phyloP scores from a whole-genome alignment of 2,113 vertebrate species.

The Atlantisia rogersi region DNA sequence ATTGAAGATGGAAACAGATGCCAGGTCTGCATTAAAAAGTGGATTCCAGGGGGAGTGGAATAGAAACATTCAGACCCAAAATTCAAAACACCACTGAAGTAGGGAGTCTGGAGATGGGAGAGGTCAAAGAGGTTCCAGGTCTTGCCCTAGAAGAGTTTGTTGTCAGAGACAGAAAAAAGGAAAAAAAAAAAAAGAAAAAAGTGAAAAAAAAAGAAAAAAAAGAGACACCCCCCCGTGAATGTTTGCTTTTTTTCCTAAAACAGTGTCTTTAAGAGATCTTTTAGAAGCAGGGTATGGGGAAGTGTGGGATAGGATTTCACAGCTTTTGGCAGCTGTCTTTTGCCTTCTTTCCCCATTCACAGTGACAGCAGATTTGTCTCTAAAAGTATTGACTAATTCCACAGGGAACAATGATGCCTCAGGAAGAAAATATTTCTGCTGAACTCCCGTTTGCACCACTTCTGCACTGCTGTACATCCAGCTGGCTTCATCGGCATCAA shows the following conservation, averaged over 20 bases:
- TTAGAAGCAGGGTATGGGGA: not conserved
- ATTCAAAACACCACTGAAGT: not conserved
- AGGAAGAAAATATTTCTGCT: not conserved
- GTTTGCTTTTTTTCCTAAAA: slow-evolving; percentile 16
- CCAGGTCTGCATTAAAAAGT: not conserved
- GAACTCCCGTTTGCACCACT: not conserved
- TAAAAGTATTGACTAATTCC: not conserved
- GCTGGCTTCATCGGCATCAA: not conserved
- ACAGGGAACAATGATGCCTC: not conserved
- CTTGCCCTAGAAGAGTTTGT: not conserved
- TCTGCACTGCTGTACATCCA: not conserved
- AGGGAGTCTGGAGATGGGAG: not conserved
- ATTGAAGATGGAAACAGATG: not conserved
- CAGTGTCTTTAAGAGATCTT: slow-evolving; percentile 2
- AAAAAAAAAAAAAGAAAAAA: too few relatives aligned
- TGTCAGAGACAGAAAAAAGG: not conserved
- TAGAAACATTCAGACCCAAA: not conserved
- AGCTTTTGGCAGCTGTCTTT: slow-evolving; percentile 50
- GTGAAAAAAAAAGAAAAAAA: too few relatives aligned
- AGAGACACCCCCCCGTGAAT: not conserved
- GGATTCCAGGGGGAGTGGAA: not conserved
- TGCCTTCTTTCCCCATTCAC: slow-evolving; percentile 27
- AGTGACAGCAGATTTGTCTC: not conserved
- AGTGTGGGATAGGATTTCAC: slow-evolving; percentile 45
- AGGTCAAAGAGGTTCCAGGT: not conserved